A percentile compares a stretch with the other conserved stretches of the same genome.
Evolutionary conservation across 2,888 invertebrate genomes (phyloP).

Genomic region (Tetheella fluctuosa): DNA sequence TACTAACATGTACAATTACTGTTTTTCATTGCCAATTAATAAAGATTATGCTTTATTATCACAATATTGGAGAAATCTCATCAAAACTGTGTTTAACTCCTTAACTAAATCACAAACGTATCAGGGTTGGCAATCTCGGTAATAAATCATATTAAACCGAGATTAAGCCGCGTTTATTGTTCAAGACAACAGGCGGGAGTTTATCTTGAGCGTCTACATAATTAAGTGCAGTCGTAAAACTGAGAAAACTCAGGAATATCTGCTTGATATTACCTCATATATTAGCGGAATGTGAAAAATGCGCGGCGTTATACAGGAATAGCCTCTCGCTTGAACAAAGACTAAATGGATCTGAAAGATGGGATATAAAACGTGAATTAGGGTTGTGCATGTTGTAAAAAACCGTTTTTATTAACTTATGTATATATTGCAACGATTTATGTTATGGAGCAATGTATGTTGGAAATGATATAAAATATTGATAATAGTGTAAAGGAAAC

Average conservation of each 20-base stretch:
- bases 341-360: conserved; percentile 1
- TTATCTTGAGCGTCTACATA: conserved; percentile 9
- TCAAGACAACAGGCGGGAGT: conserved; percentile 7
- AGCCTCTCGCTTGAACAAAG: conserved; percentile 3
- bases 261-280: background rate
- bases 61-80: background rate
- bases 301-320: background rate
- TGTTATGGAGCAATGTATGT: background rate
- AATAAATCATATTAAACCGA: conserved; percentile 20
- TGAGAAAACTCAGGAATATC: background rate
- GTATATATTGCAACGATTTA: background rate
- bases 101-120: conserved; percentile 13
- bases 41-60: background rate
- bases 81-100: background rate
- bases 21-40: too few relatives aligned
- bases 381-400: background rate
- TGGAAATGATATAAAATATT: background rate
- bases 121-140: conserved; percentile 17
- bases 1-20: too few relatives aligned
- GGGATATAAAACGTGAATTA: background rate
- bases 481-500: too few relatives aligned
- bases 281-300: background rate
- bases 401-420: background rate
- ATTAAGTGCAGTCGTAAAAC: conserved; percentile 12
- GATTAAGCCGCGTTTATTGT: conserved; percentile 21